Evolutionary conservation across 2,113 vertebrate genomes (phyloP).

Genomic region (Rattus rattus): DNA sequence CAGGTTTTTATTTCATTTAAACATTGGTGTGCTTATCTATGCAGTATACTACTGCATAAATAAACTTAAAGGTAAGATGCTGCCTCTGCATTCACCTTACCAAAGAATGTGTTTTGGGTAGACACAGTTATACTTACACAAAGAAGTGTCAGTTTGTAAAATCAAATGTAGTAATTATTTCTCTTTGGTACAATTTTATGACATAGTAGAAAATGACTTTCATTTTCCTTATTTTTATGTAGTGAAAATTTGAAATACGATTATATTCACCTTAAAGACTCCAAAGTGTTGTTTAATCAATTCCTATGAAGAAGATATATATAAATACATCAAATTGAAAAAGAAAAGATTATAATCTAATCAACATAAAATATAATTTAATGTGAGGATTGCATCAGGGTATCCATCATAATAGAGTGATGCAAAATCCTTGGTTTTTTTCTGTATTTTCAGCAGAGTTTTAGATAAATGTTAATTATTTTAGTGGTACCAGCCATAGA

Average conservation of each 20-base stretch:
- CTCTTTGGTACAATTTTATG: not conserved
- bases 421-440: not conserved
- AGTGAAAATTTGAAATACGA: not conserved
- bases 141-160: not conserved
- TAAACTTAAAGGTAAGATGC: too few species aligned
- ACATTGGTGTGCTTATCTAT: too few species aligned
- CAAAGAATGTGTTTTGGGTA: not conserved
- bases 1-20: too few species aligned
- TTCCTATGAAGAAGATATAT: not conserved
- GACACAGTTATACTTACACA: too few species aligned
- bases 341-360: not conserved
- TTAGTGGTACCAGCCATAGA: too few species aligned
- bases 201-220: not conserved
- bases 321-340: not conserved
- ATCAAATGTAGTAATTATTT: not conserved
- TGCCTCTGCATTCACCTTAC: not conserved
- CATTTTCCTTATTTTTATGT: not conserved
- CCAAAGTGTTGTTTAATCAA: not conserved
- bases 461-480: not conserved
- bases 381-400: not conserved
- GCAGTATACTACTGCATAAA: too few species aligned
- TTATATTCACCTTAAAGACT: not conserved
- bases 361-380: not conserved
- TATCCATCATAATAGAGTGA: not conserved
- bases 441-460: not conserved